Base-by-base conservation (phyloP, 2,888 invertebrate species). In the Sminthurides aquaticus region DNA sequence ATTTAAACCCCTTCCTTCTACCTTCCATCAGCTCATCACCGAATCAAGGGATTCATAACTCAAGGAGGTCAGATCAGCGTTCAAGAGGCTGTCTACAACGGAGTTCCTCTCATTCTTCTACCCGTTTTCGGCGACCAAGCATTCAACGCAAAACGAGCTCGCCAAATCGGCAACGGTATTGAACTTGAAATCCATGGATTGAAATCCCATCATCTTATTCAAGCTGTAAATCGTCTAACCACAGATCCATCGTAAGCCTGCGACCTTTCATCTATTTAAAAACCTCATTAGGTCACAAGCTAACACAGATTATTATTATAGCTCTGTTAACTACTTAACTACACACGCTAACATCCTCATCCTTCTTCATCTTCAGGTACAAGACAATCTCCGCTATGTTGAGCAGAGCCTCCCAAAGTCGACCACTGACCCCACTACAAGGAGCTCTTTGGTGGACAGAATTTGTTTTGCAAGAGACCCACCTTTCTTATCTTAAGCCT, bases 391-490 rank as follows among this genome's bases (percentile, higher is more conserved):
- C 52, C 20, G 8, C 52, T 22, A 8, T 8, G 15, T 22, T 52
- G 5, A 20, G 20, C 52, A 5, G 22, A 52, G 52, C 52, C 52
- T 66, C 64, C 15, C 66, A 26, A 29, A 66, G 68, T 43, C 34
- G 63, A 15, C 71, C 71, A 18, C 59, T 69, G 64, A 56, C 62
- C 1, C 64, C 67, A 1, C 49, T 58, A 8, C 66, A 69, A 34
- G 57, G 49, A 1, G 67, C 69, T 20, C 28, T 69, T 18, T 71
- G 64, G 49, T 69, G 69, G 69, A 66, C 65, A 15, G 71, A 71
- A 43, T 69, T 66, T 26, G 66, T 67, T 8, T 60, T 71, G 29
- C 57, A 67, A 1, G 66, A 69, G 22, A n/a, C 25, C n/a, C 43
- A 62, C 48, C 2, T 34, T 3, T 56, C 56, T 1, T 26, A 54